Conservation (phyloP, 2,113 vertebrate genomes). For the Synchiropus splendidus region DNA sequence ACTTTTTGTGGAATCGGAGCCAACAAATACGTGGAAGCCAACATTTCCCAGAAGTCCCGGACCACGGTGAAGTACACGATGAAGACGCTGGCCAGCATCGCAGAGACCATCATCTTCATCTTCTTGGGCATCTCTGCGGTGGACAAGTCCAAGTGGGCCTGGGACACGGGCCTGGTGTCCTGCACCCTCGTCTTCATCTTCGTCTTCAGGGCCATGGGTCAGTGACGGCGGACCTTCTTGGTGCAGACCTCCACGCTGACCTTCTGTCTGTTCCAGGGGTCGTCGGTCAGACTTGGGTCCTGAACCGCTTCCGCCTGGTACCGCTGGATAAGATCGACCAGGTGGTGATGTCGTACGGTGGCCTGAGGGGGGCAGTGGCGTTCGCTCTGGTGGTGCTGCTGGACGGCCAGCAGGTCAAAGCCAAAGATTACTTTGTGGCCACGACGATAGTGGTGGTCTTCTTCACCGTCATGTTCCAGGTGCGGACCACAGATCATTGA, state of each 20-base stretch:
- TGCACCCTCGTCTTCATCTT: conserved; percentile 91
- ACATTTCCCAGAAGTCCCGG: conserved; percentile 95
- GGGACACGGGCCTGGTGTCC: conserved; percentile 89
- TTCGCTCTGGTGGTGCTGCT: conserved; percentile 90
- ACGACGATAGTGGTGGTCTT: conserved; percentile 93
- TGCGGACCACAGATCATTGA: conserved; percentile 31
- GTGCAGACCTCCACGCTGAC: neutral
- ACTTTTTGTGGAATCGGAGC: conserved; percentile 93
- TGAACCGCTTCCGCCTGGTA: conserved; percentile 88
- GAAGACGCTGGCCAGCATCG: conserved; percentile 94
- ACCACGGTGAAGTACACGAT: conserved; percentile 96
- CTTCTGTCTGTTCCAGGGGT: conserved; percentile 69
- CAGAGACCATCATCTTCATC: conserved; percentile 96
- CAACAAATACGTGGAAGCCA: conserved; percentile 96
- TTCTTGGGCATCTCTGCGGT: conserved; percentile 92
- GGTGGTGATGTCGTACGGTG: conserved; percentile 97
- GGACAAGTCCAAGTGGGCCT: conserved; percentile 94
- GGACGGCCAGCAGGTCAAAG: conserved; percentile 76
- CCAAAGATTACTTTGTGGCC: conserved; percentile 94
- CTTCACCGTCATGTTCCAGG: conserved; percentile 98
- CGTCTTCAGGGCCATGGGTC: conserved; percentile 86
- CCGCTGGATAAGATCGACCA: conserved; percentile 93
- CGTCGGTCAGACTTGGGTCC: conserved; percentile 82
- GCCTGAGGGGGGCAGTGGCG: conserved; percentile 88
- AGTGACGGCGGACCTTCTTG: conserved; percentile 26